Evolutionary conservation across 2,888 invertebrate genomes (phyloP), one percentile per base, ranked within the genome.

Genomic region (Tetragonisca angustula): DNA sequence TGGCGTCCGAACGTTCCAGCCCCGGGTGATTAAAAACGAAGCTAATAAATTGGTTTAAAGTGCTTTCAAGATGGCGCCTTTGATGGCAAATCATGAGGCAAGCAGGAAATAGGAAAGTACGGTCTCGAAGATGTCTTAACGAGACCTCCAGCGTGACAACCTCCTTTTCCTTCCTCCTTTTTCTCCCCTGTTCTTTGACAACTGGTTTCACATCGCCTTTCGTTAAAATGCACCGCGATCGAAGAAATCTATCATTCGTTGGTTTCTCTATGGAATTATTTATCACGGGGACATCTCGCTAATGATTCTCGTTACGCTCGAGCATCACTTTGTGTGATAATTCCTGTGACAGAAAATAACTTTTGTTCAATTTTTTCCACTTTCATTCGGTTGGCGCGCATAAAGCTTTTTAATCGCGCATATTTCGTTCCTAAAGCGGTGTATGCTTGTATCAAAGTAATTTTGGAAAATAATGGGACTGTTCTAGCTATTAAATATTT

Each of bases 41-140:
- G 77, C 80, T 89, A 86, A 87, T 87, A 81, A 89, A 89, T 89
- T 86, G 84, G 75, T 85, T 84, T 86, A 83, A 85, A 89, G 86
- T 83, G 81, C 83, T 88, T 90, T 85, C 70, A 87, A 89, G 82
- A 90, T 84, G 81, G 85, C 76, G 81, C 27, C 78, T 27, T 67
- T 68, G 78, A 72, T 76, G 65, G 83, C 62, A 70, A 78, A 80
- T 76, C 74, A 64, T 61, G 72, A 81, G 79, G 69, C 24, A 52
- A 65, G 74, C 43, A 67, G 75, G 79, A 84, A 79, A 69, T 74
- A 69, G 64, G 43, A 56, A 69, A 79, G 69, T 68, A 68, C 49
- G 65, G 81, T 70, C 64, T 65, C 65, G 70, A 59, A 72, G 75
- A 76, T 61, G 61, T 62, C 65, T 73, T 83, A 83, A 81, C 86